Percentiles rank a stretch among this genome's conserved stretches.
Conservation (phyloP, 2,888 invertebrate genomes). For the Galerucella calmariensis region DNA sequence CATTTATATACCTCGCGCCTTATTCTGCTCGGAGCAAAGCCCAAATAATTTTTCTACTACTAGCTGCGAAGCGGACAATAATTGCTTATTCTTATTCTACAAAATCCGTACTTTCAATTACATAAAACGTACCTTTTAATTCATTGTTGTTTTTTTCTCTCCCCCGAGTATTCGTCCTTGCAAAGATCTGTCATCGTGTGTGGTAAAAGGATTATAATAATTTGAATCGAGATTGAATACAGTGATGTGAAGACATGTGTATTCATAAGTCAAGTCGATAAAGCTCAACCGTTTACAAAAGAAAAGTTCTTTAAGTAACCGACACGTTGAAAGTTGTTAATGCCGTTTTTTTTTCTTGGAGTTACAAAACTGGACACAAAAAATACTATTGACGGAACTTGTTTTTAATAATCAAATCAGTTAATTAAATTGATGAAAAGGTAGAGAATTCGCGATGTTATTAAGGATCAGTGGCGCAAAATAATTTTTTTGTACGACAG, state of each 20-base stretch:
- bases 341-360: neutral
- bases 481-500: too few species aligned
- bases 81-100: too few species aligned
- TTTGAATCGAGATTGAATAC: conserved; percentile 57
- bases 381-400: conserved; percentile 9
- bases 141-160: neutral
- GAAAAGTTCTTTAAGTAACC: conserved; percentile 18
- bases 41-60: too few species aligned
- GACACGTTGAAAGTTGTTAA: conserved; percentile 9
- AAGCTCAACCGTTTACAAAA: conserved; percentile 18
- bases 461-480: neutral
- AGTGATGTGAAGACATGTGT: conserved; percentile 41
- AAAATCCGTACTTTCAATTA: too few species aligned
- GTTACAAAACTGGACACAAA: conserved; percentile 10
- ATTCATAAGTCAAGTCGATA: conserved; percentile 39
- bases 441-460: neutral
- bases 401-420: conserved; percentile 5
- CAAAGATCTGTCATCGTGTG: conserved; percentile 57
- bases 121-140: neutral
- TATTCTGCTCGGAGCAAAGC: too few species aligned
- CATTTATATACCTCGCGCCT: too few species aligned
- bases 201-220: conserved; percentile 62
- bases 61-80: too few species aligned
- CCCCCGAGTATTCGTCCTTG: neutral
- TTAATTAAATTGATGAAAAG: neutral